Conservation (phyloP, 2,113 vertebrate species). For the Albula glossodonta region DNA sequence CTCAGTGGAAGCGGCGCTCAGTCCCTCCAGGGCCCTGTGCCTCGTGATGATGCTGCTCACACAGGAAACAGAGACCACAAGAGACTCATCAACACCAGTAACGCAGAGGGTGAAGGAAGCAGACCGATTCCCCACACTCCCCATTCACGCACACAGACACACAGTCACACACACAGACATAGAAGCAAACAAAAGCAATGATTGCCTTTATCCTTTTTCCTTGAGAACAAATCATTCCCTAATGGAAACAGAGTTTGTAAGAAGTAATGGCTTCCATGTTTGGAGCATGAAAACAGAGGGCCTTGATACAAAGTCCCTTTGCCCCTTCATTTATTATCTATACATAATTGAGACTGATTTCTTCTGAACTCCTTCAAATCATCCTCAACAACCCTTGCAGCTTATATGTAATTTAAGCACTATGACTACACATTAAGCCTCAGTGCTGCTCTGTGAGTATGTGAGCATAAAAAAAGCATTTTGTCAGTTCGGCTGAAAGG, state of each 20-base stretch:
- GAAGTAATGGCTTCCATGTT: not conserved
- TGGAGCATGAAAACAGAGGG: not conserved
- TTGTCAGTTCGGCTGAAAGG: not conserved
- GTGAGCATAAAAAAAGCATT: not conserved
- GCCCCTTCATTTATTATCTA: not conserved
- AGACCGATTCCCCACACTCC: not conserved
- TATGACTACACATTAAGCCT: not conserved
- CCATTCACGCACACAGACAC: too few species aligned
- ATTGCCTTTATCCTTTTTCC: not conserved
- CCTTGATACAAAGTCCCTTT: not conserved
- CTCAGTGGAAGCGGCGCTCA: constrained; percentile 82
- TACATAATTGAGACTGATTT: not conserved
- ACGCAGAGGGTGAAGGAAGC: not conserved
- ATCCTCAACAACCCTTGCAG: not conserved
- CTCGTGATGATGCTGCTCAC: constrained; percentile 80
- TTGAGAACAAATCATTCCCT: not conserved
- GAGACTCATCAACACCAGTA: not conserved
- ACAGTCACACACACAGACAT: not conserved
- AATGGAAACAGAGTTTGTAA: not conserved
- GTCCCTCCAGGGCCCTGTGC: constrained; percentile 87
- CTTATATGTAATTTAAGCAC: not conserved
- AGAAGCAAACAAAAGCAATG: not conserved
- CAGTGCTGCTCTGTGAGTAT: not conserved
- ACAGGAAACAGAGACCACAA: not conserved
- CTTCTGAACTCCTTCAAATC: not conserved